phyloP scores from a whole-genome alignment of 1,140 invertebrate species.

The Dinoponera quadriceps region DNA sequence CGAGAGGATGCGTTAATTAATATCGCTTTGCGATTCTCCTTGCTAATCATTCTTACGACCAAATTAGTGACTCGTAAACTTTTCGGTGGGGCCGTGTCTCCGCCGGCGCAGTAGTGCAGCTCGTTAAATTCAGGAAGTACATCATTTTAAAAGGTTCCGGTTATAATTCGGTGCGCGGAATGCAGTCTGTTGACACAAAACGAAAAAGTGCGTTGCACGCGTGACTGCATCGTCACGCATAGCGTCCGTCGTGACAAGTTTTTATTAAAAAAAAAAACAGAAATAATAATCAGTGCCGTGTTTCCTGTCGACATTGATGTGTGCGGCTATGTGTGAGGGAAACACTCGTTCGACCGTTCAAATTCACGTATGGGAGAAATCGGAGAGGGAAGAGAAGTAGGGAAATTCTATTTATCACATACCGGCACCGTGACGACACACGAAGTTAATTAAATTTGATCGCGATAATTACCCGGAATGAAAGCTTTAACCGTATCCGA shows the following conservation, averaged over 20 bases:
- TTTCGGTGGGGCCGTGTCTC: not conserved
- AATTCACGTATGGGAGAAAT: slow-evolving; percentile 40
- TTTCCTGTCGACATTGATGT: slow-evolving; percentile 43
- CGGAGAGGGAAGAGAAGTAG: slow-evolving; percentile 22
- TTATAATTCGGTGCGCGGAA: slow-evolving; percentile 38
- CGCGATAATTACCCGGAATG: slow-evolving; percentile 23
- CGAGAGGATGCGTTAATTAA: not conserved
- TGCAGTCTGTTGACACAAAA: slow-evolving; percentile 48
- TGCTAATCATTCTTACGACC: not conserved
- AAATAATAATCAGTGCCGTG: slow-evolving; percentile 45
- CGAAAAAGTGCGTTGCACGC: slow-evolving; percentile 35
- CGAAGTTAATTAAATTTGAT: slow-evolving; percentile 44
- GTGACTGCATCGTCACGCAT: slow-evolving; percentile 25
- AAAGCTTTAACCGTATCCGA: slow-evolving; percentile 25
- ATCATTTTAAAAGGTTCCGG: slow-evolving; percentile 46
- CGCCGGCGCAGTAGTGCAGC: not conserved
- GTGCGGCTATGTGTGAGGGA: slow-evolving; percentile 7
- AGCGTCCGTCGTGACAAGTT: slow-evolving; percentile 46
- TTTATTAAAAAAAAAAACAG: slow-evolving; percentile 34
- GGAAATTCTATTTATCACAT: slow-evolving; percentile 28
- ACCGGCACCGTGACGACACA: slow-evolving; percentile 18
- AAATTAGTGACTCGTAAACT: slow-evolving; percentile 17
- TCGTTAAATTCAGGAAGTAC: slow-evolving; percentile 52
- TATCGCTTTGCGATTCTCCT: not conserved
- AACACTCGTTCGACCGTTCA: slow-evolving; percentile 18